Conservation (phyloP, 2,113 vertebrate species). For the Tragelaphus imberbis region DNA sequence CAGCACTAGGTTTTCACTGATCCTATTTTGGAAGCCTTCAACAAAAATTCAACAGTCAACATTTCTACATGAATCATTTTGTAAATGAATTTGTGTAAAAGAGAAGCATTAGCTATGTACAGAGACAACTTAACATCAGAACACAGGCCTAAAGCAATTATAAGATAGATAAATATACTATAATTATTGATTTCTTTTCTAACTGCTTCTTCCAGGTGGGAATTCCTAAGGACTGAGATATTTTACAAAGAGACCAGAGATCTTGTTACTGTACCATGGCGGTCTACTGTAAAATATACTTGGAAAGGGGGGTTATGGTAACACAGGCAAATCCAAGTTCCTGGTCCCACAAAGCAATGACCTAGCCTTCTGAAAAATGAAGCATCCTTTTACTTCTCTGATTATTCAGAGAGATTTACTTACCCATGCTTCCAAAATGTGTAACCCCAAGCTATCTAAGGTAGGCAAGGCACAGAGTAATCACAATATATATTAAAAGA, state of each 20-base stretch:
- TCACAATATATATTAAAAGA: constrained; percentile 11
- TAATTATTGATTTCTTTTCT: not conserved
- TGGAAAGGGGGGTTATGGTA: not conserved
- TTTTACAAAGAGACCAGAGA: not conserved
- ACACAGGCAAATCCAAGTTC: not conserved
- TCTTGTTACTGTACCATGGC: not conserved
- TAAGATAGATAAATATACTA: not conserved
- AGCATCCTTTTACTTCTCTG: not conserved
- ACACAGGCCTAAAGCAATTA: not conserved
- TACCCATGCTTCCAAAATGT: constrained; percentile 19
- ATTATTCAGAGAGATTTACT: constrained; percentile 11
- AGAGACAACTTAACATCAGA: not conserved
- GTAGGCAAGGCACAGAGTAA: not conserved
- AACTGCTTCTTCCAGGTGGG: not conserved
- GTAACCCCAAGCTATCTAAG: not conserved
- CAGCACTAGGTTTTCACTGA: not conserved
- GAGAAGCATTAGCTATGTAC: not conserved
- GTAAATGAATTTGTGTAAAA: not conserved
- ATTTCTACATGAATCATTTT: not conserved
- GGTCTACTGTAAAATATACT: not conserved
- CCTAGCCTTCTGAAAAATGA: not conserved
- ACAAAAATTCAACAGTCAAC: not conserved
- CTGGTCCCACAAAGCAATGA: not conserved
- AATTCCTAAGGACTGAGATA: not conserved
- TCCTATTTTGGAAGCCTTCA: not conserved